A percentile compares a stretch with the other conserved stretches of the same genome.
These are phyloP conservation scores for Luperina nickerlii DNA, from an alignment of 2,888 invertebrate species.

Conservation along the genomic window DNA sequence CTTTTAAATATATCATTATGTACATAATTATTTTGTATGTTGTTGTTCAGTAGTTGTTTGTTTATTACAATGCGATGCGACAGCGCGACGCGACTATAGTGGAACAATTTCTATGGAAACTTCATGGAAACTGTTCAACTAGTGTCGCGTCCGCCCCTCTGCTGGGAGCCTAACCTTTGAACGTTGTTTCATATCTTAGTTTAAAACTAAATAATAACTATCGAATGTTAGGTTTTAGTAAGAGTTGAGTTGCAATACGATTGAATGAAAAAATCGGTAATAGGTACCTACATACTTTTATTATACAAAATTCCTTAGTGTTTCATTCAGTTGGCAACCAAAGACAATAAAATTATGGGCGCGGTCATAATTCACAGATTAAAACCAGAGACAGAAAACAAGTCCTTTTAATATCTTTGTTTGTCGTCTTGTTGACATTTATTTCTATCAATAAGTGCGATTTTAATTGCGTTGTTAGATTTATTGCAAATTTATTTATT, in stretches of 20 bases:
- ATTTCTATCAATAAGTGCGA: conserved; percentile 63
- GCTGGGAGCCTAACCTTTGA: background rate
- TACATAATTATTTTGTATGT: background rate
- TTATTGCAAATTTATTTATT: conserved; percentile 65
- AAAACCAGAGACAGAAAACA: conserved; percentile 69
- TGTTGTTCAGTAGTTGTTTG: background rate
- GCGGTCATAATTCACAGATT: conserved; percentile 62
- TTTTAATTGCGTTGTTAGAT: conserved; percentile 64
- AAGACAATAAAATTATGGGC: conserved; percentile 46
- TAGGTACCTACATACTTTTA: conserved; percentile 35
- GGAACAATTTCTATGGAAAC: background rate
- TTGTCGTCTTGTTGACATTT: conserved; percentile 71
- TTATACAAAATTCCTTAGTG: conserved; percentile 45
- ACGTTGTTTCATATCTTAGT: background rate
- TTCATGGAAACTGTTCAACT: background rate
- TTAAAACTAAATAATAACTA: background rate
- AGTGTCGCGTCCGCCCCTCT: background rate
- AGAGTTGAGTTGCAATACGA: conserved; percentile 15
- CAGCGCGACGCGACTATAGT: too few species aligned
- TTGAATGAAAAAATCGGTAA: conserved; percentile 35
- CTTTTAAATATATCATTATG: conserved; percentile 6
- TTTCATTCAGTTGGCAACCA: conserved; percentile 49
- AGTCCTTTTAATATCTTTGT: conserved; percentile 71
- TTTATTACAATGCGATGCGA: background rate
- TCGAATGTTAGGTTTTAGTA: background rate